phyloP scores from a whole-genome alignment of 2,113 vertebrate genomes.

The Bos indicus region DNA sequence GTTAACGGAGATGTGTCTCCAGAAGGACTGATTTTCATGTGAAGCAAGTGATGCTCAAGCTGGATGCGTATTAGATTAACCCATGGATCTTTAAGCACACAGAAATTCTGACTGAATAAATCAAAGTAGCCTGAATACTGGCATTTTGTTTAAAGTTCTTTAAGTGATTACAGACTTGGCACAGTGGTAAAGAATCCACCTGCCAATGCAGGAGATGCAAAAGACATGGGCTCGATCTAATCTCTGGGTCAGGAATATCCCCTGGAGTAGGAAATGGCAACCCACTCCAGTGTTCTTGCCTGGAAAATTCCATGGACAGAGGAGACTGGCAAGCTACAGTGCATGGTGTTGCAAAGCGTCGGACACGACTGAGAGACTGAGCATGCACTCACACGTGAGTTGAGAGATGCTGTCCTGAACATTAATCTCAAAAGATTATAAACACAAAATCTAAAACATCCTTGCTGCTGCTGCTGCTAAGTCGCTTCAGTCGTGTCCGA shows the following conservation, averaged over 20 bases:
- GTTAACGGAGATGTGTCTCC: not conserved
- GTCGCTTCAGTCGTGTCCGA: no score
- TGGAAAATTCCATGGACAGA: not conserved
- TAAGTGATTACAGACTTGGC: not conserved
- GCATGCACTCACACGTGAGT: not conserved
- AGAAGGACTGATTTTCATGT: not conserved
- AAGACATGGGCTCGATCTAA: not conserved
- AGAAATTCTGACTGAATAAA: not conserved
- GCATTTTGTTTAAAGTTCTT: not conserved
- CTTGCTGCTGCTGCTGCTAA: no score
- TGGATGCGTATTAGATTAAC: not conserved
- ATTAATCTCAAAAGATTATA: not conserved
- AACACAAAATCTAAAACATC: not conserved
- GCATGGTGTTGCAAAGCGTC: not conserved
- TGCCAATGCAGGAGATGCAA: not conserved
- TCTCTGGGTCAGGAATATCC: not conserved
- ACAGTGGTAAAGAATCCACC: not conserved
- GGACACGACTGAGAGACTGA: not conserved
- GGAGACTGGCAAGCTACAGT: not conserved
- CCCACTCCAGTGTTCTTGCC: not conserved
- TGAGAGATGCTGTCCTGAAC: not conserved
- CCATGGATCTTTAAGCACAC: not conserved
- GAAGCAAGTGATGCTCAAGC: not conserved
- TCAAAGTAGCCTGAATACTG: not conserved
- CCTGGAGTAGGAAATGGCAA: not conserved